Base-by-base conservation (phyloP, 2,888 invertebrate genomes). In the Cordilura impudica region DNA sequence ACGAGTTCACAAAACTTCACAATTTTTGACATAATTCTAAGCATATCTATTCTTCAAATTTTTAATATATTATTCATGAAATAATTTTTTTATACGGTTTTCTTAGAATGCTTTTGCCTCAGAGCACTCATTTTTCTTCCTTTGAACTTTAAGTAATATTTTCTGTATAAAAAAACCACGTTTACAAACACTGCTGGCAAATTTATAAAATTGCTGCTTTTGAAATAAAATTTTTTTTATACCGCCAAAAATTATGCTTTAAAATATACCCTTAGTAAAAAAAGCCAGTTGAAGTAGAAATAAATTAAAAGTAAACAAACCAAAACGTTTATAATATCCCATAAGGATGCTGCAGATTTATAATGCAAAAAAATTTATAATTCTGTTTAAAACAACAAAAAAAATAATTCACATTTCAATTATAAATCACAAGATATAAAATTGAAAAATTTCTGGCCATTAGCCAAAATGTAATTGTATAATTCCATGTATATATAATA, bases 191-290 rank as follows among this genome's bases (percentile, higher is more conserved):
- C n/a, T 39, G 35, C n/a, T n/a, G n/a, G 29, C 7, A 8, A 31
- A 18, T 19, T 21, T 6, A 26, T n/a, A 60, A 56, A 35, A 39
- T 39, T 39, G 35, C 35, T 39, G 2, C n/a, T 12, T n/a, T 31
- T 10, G n/a, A 10, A 31, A 31, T 31, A 31, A 31, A n/a, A n/a
- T n/a, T n/a, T 12, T 14, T 23, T 23, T 14, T 18, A 39, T 12
- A 1, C 35, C 58, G 70, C 70, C 76, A 58, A 70, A 69, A 70
- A 53, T 51, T 66, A 73, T 58, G 51, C 73, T 35, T 73, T 49
- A 31, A 47, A 51, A 14, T 23, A n/a, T n/a, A 7, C 14, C 26
- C 12, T 16, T 60, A 35, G 35, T 8, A 58, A 58, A 39, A 39
- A 4, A n/a, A 26, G 2, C 16, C 29, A 47, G 0, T 18, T 16